Conservation (phyloP, 2,888 invertebrate genomes). For the Catocala sponsa region DNA sequence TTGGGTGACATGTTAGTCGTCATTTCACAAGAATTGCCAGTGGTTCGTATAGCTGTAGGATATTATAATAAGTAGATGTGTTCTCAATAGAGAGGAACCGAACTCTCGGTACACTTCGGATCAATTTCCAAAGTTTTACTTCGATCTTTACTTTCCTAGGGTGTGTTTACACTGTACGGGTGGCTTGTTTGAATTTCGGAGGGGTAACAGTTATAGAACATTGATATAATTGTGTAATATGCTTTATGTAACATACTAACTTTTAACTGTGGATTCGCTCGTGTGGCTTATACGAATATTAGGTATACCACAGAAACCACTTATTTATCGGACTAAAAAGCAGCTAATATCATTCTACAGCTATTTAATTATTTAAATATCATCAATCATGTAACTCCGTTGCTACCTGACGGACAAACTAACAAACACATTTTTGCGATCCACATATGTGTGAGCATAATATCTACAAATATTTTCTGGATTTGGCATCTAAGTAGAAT, state of each 20-base stretch:
- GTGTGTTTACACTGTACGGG: constrained; percentile 49
- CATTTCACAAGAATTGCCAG: constrained; percentile 21
- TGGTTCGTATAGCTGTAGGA: constrained; percentile 34
- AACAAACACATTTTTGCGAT: no score
- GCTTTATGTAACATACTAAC: background rate
- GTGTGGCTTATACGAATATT: no score
- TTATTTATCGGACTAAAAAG: no score
- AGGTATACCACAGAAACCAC: no score
- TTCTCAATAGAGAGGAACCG: constrained; percentile 57
- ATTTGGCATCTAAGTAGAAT: no score
- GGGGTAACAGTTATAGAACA: constrained; percentile 6
- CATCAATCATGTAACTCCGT: no score
- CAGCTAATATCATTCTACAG: no score
- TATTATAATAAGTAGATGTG: constrained; percentile 51
- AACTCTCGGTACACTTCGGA: constrained; percentile 70
- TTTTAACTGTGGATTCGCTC: no score
- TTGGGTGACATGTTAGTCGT: constrained; percentile 9
- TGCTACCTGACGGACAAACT: no score
- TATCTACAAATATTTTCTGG: no score
- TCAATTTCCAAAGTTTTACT: constrained; percentile 80
- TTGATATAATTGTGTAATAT: constrained; percentile 7
- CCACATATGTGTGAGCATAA: no score
- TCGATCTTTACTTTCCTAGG: constrained; percentile 67
- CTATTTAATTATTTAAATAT: no score
- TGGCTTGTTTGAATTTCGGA: constrained; percentile 35